These are phyloP conservation scores for Nymphicus hollandicus DNA, from an alignment of 2,113 vertebrate species.

Conservation along the genomic window DNA sequence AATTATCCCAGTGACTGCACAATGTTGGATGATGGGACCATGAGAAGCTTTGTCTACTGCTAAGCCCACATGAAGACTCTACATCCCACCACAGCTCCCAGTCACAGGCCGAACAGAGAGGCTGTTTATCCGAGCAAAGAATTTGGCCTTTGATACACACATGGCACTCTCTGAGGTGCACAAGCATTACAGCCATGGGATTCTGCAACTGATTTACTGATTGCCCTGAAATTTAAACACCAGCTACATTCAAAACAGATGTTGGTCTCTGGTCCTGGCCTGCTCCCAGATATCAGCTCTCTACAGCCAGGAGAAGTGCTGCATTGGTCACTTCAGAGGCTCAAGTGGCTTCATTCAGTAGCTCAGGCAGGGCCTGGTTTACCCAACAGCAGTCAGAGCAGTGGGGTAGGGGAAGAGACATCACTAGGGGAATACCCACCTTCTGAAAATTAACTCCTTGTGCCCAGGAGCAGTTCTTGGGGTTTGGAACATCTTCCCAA, in stretches of 20 bases:
- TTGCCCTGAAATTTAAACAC: neutral
- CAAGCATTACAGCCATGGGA: fast-evolving
- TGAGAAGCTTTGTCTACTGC: neutral
- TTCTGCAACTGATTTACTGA: neutral
- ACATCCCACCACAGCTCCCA: neutral
- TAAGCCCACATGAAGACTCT: neutral
- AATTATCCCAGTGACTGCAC: neutral
- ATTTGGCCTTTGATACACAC: neutral
- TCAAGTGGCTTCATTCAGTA: neutral
- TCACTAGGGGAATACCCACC: constrained; percentile 70
- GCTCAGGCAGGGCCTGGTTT: too few species aligned
- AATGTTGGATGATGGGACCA: neutral
- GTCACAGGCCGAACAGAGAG: neutral
- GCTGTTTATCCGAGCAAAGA: neutral
- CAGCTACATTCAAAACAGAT: too few species aligned
- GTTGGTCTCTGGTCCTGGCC: too few species aligned
- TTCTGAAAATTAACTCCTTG: constrained; percentile 90
- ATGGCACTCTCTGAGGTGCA: neutral
- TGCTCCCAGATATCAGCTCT: neutral
- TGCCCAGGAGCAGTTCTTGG: constrained; percentile 95
- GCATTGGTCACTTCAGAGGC: neutral
- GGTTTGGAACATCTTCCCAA: constrained; percentile 95
- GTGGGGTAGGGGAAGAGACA: neutral
- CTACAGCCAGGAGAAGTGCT: neutral
- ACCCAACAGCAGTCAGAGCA: neutral